phyloP scores from a whole-genome alignment of 2,113 vertebrate genomes.

The Chamaea fasciata region DNA sequence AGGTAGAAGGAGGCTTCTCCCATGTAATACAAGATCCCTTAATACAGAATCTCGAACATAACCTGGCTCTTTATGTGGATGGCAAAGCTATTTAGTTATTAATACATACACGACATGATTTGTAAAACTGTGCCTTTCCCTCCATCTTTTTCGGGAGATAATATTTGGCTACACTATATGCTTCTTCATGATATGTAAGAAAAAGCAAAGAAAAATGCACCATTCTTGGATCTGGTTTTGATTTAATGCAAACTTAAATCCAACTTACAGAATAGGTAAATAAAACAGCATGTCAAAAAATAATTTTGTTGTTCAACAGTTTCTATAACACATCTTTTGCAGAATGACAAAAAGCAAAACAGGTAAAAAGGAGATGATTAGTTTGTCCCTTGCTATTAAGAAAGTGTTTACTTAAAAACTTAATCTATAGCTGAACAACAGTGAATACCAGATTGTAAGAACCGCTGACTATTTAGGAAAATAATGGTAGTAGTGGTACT shows the following conservation, averaged over 20 bases:
- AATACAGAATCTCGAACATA: accelerated
- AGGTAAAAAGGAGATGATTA: not conserved
- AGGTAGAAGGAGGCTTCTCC: not conserved
- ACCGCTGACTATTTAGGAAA: not conserved
- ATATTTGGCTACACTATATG: not conserved
- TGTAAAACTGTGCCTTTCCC: not conserved
- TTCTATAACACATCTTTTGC: not conserved
- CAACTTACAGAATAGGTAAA: not conserved
- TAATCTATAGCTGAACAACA: not conserved
- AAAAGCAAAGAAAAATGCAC: not conserved
- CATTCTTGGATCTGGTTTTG: not conserved
- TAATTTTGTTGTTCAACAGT: not conserved
- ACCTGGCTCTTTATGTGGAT: not conserved
- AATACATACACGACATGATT: not conserved
- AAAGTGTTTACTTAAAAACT: not conserved
- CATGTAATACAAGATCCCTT: not conserved
- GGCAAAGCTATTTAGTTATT: not conserved
- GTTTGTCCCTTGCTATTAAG: not conserved
- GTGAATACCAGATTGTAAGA: not conserved
- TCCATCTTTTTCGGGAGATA: not conserved
- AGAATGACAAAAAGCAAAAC: not conserved
- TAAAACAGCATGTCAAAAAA: not conserved
- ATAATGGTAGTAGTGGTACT: not conserved
- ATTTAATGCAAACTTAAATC: not conserved
- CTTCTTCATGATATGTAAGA: not conserved